Evolutionary conservation across 2,888 invertebrate genomes (phyloP).

Genomic region (Alloscopus bannaensis): DNA sequence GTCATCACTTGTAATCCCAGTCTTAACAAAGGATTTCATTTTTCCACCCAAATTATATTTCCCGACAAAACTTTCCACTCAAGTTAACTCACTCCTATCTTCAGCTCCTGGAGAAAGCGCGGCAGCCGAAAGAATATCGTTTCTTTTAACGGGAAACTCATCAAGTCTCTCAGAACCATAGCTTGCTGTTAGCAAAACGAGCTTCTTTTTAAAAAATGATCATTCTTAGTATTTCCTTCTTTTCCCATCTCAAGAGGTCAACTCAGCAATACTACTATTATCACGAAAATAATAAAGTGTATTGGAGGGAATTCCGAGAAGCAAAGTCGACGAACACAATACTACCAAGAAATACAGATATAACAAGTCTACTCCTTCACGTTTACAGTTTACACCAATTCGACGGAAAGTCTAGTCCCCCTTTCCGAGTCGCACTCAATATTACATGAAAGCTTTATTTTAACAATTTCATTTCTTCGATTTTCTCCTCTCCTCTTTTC

Average conservation of each 20-base stretch:
- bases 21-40: slow-evolving; percentile 6
- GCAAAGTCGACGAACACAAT: not conserved
- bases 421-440: slow-evolving; percentile 48
- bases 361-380: slow-evolving; percentile 13
- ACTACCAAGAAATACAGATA: slow-evolving; percentile 25
- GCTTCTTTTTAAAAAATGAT: too few species aligned
- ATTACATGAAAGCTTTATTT: slow-evolving; percentile 65
- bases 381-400: slow-evolving; percentile 17
- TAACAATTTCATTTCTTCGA: slow-evolving; percentile 66
- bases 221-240: too few species aligned
- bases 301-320: too few species aligned
- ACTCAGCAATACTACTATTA: slow-evolving; percentile 20
- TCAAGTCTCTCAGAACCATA: slow-evolving; percentile 7
- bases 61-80: slow-evolving; percentile 36
- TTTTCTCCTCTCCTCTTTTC: slow-evolving; percentile 56
- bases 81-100: slow-evolving; percentile 20
- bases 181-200: too few species aligned
- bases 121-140: slow-evolving; percentile 9
- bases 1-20: too few species aligned
- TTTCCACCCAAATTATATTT: slow-evolving; percentile 2
- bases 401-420: slow-evolving; percentile 50
- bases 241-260: slow-evolving; percentile 7
- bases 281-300: not conserved
- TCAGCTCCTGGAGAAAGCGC: too few species aligned
- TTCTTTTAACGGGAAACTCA: slow-evolving; percentile 33